Conservation (phyloP, 2,888 invertebrate genomes). For the Netelia virgata region DNA sequence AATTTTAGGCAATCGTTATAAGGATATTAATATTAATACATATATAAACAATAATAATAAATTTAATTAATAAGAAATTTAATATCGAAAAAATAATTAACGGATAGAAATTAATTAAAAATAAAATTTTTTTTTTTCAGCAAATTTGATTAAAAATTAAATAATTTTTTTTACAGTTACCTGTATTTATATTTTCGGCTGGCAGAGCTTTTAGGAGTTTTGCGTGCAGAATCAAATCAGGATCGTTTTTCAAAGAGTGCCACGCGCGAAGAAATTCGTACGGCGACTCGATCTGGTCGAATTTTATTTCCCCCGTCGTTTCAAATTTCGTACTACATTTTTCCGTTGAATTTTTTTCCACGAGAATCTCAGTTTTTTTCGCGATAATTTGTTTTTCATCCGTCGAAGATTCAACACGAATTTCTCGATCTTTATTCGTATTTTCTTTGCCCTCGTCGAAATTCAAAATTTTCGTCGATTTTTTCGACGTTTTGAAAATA, state of each 20-base stretch:
- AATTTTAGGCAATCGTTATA: neutral
- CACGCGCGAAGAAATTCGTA: conserved; percentile 83
- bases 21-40: neutral
- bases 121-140: neutral
- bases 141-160: conserved; percentile 69
- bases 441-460: neutral
- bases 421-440: neutral
- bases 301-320: neutral
- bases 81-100: neutral
- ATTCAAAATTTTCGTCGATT: neutral
- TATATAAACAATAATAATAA: neutral
- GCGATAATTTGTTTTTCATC: neutral
- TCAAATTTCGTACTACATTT: neutral
- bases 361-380: neutral
- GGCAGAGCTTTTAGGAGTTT: conserved; percentile 80
- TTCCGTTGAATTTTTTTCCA: neutral
- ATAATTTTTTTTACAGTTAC: conserved; percentile 63
- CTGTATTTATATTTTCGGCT: conserved; percentile 70
- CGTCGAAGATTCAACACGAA: neutral
- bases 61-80: neutral
- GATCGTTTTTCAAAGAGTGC: conserved; percentile 80
- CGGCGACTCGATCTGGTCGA: conserved; percentile 75
- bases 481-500: neutral
- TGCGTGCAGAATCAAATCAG: conserved; percentile 78
- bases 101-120: no score